A percentile compares a stretch with the other conserved stretches of the same genome.
These are phyloP conservation scores for Diplodus puntazzo DNA, from an alignment of 2,797 vertebrate genomes.

Conservation along the genomic window DNA sequence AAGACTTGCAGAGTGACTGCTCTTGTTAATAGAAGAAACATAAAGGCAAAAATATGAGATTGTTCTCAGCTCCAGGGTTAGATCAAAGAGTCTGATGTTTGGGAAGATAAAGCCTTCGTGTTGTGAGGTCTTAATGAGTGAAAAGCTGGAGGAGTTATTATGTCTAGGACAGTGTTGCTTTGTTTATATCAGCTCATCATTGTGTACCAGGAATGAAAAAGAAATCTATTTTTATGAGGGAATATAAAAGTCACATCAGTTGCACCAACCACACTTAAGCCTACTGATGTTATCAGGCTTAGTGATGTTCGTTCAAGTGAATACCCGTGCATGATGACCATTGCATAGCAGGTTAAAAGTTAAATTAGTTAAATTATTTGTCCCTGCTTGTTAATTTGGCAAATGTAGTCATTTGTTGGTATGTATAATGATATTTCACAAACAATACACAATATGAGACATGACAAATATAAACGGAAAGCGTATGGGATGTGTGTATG, in stretches of 20 bases:
- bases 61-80: conserved; percentile 44
- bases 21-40: conserved; percentile 58
- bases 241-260: neutral
- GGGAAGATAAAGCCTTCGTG: conserved; percentile 29
- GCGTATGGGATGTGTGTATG: no score
- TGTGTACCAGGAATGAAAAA: neutral
- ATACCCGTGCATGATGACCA: no score
- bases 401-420: no score
- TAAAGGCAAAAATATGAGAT: conserved; percentile 34
- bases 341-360: no score
- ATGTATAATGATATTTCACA: no score
- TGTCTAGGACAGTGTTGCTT: neutral
- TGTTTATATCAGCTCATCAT: conserved; percentile 5
- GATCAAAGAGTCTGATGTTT: conserved; percentile 59
- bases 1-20: conserved; percentile 37
- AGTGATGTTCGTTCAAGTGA: no score
- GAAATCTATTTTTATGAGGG: neutral
- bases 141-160: conserved; percentile 22
- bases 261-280: no score
- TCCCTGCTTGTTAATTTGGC: no score
- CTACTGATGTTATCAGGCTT: no score
- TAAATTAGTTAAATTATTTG: no score
- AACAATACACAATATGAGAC: no score
- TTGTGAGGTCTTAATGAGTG: conserved; percentile 50
- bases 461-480: no score